Percentiles rank a stretch among this genome's conserved stretches.
These are phyloP conservation scores for Silurus glanis DNA, from an alignment of 2,113 vertebrate species.

Conservation along the genomic window DNA sequence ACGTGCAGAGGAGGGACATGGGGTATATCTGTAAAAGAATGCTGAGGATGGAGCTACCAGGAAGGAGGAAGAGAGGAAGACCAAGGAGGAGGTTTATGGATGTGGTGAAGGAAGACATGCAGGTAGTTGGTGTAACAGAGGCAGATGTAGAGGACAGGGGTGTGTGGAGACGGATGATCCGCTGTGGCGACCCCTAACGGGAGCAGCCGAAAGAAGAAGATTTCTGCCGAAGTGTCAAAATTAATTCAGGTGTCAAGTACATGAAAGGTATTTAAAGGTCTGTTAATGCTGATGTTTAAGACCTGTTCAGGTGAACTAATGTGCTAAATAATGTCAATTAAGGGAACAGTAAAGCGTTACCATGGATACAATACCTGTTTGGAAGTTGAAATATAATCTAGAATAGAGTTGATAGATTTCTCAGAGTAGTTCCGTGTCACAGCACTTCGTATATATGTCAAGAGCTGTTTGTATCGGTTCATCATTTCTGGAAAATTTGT, in stretches of 20 bases:
- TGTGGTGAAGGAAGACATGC: too few species aligned
- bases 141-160: too few species aligned
- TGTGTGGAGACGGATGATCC: too few species aligned
- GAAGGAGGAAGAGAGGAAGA: too few species aligned
- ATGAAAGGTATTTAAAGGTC: neutral
- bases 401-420: conserved; percentile 99
- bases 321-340: conserved; percentile 1
- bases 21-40: too few species aligned
- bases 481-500: conserved; percentile 99
- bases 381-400: conserved; percentile 99
- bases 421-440: conserved; percentile 99
- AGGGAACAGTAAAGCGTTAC: neutral
- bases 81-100: too few species aligned
- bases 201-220: too few species aligned
- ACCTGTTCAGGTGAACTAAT: neutral
- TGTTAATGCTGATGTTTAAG: neutral
- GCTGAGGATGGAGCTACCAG: too few species aligned
- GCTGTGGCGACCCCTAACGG: too few species aligned
- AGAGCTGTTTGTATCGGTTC: conserved; percentile 98
- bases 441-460: conserved; percentile 96
- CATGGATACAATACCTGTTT: conserved; percentile 86
- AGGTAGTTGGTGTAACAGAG: too few species aligned
- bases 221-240: neutral
- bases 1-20: too few species aligned
- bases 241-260: neutral